These are phyloP conservation scores for Eolophus roseicapilla DNA, from an alignment of 2,113 vertebrate species.

Conservation along the genomic window DNA sequence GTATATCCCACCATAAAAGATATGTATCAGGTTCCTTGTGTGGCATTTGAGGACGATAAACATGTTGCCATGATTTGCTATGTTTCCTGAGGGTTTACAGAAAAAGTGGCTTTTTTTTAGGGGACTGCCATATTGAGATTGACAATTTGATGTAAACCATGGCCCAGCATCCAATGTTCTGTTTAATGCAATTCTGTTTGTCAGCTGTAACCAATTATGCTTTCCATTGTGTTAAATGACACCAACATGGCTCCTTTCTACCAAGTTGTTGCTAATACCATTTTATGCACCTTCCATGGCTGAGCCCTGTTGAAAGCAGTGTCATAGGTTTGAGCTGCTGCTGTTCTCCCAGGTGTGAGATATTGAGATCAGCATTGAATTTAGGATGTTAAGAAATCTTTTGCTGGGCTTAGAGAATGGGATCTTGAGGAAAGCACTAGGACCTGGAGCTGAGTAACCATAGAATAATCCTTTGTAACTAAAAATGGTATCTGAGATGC, in stretches of 20 bases:
- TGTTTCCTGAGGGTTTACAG: conserved; percentile 68
- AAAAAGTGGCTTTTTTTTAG: conserved; percentile 50
- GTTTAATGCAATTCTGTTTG: conserved; percentile 61
- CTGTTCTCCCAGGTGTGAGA: neutral
- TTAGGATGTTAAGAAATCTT: neutral
- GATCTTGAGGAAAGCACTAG: neutral
- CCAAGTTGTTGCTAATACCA: neutral
- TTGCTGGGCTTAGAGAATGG: neutral
- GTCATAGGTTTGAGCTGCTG: neutral
- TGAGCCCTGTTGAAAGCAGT: neutral
- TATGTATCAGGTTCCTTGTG: conserved; percentile 66
- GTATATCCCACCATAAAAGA: conserved; percentile 62
- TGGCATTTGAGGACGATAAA: conserved; percentile 76
- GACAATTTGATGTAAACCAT: conserved; percentile 84
- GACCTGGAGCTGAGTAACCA: neutral
- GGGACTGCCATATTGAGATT: conserved; percentile 72
- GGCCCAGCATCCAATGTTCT: conserved; percentile 58
- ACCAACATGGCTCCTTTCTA: conserved; percentile 41
- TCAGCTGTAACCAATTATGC: conserved; percentile 74
- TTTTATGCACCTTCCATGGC: neutral
- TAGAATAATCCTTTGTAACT: neutral
- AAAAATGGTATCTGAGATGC: neutral
- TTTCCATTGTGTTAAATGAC: conserved; percentile 66
- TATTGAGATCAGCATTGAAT: neutral
- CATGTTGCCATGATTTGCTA: conserved; percentile 75